phyloP scores from a whole-genome alignment of 1,140 invertebrate genomes.

The Rhagoletis pomonella region DNA sequence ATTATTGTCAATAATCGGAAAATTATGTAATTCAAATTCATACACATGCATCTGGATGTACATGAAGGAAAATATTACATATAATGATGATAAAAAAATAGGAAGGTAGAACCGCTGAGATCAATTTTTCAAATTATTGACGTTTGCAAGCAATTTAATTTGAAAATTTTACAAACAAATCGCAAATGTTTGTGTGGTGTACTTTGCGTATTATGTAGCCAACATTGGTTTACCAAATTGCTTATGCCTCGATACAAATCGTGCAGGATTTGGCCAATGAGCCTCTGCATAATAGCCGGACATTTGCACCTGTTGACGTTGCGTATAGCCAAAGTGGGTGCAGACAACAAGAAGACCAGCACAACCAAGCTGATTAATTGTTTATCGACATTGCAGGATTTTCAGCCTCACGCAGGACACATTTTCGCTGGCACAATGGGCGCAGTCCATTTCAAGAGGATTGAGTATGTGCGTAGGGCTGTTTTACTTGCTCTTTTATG shows the following conservation, averaged over 20 bases:
- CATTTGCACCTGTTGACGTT: slow-evolving; percentile 59
- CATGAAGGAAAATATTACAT: too few species aligned
- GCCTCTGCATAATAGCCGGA: slow-evolving; percentile 61
- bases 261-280: slow-evolving; percentile 62
- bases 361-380: slow-evolving; percentile 42
- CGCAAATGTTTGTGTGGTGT: too few species aligned
- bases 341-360: slow-evolving; percentile 19
- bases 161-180: too few species aligned
- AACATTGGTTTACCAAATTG: slow-evolving; percentile 60
- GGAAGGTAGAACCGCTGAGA: too few species aligned
- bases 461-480: slow-evolving; percentile 64
- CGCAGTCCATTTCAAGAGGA: slow-evolving; percentile 61
- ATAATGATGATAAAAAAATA: too few species aligned
- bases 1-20: too few species aligned
- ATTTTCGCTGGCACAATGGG: slow-evolving; percentile 60
- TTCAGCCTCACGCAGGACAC: slow-evolving; percentile 56
- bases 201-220: background rate
- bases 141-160: too few species aligned
- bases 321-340: slow-evolving; percentile 57
- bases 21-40: too few species aligned
- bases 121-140: too few species aligned
- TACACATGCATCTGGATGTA: too few species aligned
- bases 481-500: slow-evolving; percentile 63
- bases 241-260: slow-evolving; percentile 57
- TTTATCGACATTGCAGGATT: slow-evolving; percentile 60